Percentiles rank a stretch among this genome's conserved stretches.
phyloP scores from a whole-genome alignment of 2,113 vertebrate species.

The Machaerirhynchus nigripectus region DNA sequence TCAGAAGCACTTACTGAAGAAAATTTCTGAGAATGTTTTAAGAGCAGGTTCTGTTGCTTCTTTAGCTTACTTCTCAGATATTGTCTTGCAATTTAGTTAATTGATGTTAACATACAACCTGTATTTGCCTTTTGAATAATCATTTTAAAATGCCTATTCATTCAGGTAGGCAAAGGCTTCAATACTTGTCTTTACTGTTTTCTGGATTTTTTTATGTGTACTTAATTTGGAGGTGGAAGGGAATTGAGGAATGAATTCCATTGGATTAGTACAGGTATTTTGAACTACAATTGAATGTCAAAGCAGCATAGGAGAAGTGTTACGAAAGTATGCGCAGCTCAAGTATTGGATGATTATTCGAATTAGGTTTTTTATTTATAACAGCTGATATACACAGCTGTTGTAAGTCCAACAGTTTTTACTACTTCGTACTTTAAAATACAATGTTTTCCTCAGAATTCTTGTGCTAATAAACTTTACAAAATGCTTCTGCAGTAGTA shows the following conservation, averaged over 20 bases:
- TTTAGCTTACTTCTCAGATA: not conserved
- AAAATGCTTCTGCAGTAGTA: not conserved
- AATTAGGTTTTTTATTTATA: not conserved
- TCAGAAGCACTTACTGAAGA: not conserved
- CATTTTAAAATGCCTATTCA: not conserved
- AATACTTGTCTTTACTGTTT: not conserved
- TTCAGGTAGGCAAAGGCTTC: not conserved
- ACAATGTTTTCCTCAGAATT: not conserved
- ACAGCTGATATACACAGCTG: not conserved
- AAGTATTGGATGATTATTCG: not conserved
- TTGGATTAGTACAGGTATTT: not conserved
- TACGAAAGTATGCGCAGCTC: not conserved
- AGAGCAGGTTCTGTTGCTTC: not conserved
- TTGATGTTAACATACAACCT: not conserved
- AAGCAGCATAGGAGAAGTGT: not conserved
- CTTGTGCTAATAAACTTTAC: not conserved
- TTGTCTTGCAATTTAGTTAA: fast-evolving
- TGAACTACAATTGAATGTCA: not conserved
- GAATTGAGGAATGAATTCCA: not conserved
- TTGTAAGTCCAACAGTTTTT: not conserved
- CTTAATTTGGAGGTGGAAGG: not conserved
- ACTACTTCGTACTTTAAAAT: not conserved
- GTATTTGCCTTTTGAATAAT: not conserved
- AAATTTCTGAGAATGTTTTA: not conserved
- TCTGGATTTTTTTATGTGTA: not conserved